Percentiles rank a stretch among this genome's conserved stretches.
These are phyloP conservation scores for Takifugu rubripes DNA, from an alignment of 2,797 vertebrate species.

Conservation along the genomic window DNA sequence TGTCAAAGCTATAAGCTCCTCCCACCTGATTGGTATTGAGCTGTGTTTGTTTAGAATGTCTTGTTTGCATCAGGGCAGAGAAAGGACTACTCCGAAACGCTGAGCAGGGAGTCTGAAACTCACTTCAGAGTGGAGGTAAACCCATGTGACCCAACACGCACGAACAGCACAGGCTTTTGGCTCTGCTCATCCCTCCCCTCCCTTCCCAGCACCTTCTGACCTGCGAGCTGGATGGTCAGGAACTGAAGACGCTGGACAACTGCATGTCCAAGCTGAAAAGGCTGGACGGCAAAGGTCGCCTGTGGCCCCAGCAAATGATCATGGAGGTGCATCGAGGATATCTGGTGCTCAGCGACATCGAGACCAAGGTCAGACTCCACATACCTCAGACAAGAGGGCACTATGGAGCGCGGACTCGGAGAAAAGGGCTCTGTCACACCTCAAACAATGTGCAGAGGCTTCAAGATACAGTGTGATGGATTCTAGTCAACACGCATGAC, in stretches of 20 bases:
- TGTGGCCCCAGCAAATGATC: slow-evolving; percentile 91
- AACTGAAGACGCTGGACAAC: slow-evolving; percentile 65
- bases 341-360: slow-evolving; percentile 83
- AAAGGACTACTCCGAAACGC: slow-evolving; percentile 80
- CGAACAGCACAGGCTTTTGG: background rate
- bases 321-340: slow-evolving; percentile 73
- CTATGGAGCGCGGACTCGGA: background rate
- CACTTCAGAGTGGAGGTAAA: slow-evolving; percentile 86
- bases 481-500: no score
- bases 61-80: slow-evolving; percentile 77
- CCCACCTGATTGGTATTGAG: background rate
- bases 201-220: slow-evolving; percentile 84
- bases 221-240: slow-evolving; percentile 74
- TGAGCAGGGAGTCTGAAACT: slow-evolving; percentile 62
- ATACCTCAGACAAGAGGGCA: background rate
- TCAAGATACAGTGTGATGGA: no score
- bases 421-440: no score
- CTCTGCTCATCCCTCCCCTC: slow-evolving; percentile 1
- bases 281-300: slow-evolving; percentile 79
- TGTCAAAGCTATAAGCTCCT: slow-evolving; percentile 38
- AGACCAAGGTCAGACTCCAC: slow-evolving; percentile 82
- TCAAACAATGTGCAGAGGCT: no score
- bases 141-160: background rate
- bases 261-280: slow-evolving; percentile 78
- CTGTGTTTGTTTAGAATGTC: background rate